A percentile compares a stretch with the other conserved stretches of the same genome.
phyloP scores from a whole-genome alignment of 2,888 invertebrate genomes.

The Drosophila emarginata region DNA sequence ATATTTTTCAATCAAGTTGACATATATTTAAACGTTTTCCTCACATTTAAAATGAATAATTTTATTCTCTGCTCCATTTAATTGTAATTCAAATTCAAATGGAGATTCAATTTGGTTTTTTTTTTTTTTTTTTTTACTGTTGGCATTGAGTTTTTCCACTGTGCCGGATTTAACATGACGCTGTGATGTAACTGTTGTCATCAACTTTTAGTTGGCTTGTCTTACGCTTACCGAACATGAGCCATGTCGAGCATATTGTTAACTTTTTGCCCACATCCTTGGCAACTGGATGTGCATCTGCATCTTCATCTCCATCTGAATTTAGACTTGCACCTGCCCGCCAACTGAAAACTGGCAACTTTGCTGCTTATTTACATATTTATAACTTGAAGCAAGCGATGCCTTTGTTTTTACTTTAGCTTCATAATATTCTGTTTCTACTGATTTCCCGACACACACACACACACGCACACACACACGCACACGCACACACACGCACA shows the following conservation, averaged over 20 bases:
- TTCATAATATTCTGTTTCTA: constrained; percentile 54
- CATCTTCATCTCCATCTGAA: not conserved
- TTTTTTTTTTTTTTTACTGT: too few relatives aligned
- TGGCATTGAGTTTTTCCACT: not conserved
- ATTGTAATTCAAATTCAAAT: too few relatives aligned
- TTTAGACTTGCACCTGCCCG: not conserved
- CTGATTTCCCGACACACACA: constrained; percentile 53
- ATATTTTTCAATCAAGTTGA: too few relatives aligned
- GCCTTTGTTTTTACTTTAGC: constrained; percentile 54
- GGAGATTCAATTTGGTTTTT: too few relatives aligned
- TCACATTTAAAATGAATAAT: too few relatives aligned
- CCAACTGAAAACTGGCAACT: constrained; percentile 49
- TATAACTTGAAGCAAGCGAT: constrained; percentile 53
- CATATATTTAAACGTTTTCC: too few relatives aligned
- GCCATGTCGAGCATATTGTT: constrained; percentile 64
- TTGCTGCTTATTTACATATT: constrained; percentile 74
- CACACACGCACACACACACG: constrained; percentile 7
- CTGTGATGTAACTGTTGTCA: constrained; percentile 44
- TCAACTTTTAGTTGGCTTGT: constrained; percentile 55
- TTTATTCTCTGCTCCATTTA: too few relatives aligned
- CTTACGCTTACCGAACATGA: constrained; percentile 53
- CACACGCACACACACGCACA: not conserved
- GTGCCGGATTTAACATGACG: constrained; percentile 22
- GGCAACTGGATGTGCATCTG: constrained; percentile 22
- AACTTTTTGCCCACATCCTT: constrained; percentile 51